Conservation (phyloP, 2,797 vertebrate genomes). For the Limnodromus scolopaceus region DNA sequence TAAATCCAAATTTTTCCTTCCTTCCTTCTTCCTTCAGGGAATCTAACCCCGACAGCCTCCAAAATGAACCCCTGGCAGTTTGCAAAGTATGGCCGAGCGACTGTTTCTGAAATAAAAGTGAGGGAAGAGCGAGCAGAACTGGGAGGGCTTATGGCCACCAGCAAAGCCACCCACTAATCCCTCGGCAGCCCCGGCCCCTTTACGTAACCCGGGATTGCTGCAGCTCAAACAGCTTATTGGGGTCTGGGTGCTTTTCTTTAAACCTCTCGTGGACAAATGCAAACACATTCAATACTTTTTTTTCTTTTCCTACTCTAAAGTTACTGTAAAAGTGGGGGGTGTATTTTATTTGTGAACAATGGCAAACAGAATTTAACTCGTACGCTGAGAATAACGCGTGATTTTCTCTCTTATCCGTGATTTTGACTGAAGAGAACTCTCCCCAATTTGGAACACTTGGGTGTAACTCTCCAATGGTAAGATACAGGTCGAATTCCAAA, state of each 20-base stretch:
- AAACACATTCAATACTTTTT: background rate
- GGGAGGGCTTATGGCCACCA: background rate
- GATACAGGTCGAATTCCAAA: background rate
- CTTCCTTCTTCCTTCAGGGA: background rate
- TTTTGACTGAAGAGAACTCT: background rate
- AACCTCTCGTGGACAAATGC: slow-evolving; percentile 6
- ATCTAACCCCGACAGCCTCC: background rate
- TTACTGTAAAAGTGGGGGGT: background rate
- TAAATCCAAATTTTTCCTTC: background rate
- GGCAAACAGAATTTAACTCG: background rate
- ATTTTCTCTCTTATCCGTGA: background rate
- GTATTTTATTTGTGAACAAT: background rate
- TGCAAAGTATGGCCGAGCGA: background rate
- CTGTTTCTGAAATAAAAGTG: slow-evolving; percentile 32
- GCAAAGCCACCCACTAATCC: slow-evolving; percentile 36
- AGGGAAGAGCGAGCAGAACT: background rate
- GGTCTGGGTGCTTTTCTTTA: background rate
- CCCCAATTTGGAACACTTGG: background rate
- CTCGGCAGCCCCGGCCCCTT: background rate
- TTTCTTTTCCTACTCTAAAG: background rate
- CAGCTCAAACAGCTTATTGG: slow-evolving; percentile 45
- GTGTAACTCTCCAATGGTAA: background rate
- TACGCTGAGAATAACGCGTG: fast-evolving
- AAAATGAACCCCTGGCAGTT: background rate
- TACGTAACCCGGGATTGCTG: slow-evolving; percentile 50